These are phyloP conservation scores for Onychostoma macrolepis DNA, from an alignment of 2,113 vertebrate genomes.

Conservation along the genomic window DNA sequence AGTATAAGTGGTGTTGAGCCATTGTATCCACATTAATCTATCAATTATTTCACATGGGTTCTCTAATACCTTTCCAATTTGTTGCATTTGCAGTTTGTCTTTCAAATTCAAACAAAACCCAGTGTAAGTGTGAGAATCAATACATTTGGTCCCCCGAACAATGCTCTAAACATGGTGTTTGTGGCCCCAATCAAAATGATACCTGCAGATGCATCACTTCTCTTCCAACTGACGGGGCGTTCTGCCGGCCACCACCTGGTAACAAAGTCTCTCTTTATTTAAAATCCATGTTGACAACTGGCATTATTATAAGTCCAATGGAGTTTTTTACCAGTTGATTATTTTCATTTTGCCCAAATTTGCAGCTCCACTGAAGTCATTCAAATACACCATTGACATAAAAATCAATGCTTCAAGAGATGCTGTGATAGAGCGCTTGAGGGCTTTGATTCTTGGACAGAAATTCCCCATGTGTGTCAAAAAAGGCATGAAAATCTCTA, in stretches of 20 bases:
- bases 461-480: too few species aligned
- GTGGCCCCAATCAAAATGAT: neutral
- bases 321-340: too few species aligned
- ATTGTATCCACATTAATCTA: neutral
- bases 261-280: neutral
- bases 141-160: neutral
- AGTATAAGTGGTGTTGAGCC: neutral
- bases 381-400: too few species aligned
- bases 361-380: too few species aligned
- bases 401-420: too few species aligned
- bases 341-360: too few species aligned
- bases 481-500: too few species aligned
- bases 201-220: neutral
- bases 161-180: neutral
- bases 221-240: neutral
- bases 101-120: neutral
- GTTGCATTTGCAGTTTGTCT: neutral
- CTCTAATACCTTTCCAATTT: neutral
- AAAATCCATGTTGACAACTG: too few species aligned
- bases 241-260: neutral
- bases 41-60: neutral
- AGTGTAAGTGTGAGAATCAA: neutral
- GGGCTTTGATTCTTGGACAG: too few species aligned
- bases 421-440: too few species aligned
- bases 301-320: too few species aligned